Percentiles rank a stretch among this genome's conserved stretches.
Conservation (phyloP, 2,888 invertebrate genomes). For the Tetrapedia diversipes region DNA sequence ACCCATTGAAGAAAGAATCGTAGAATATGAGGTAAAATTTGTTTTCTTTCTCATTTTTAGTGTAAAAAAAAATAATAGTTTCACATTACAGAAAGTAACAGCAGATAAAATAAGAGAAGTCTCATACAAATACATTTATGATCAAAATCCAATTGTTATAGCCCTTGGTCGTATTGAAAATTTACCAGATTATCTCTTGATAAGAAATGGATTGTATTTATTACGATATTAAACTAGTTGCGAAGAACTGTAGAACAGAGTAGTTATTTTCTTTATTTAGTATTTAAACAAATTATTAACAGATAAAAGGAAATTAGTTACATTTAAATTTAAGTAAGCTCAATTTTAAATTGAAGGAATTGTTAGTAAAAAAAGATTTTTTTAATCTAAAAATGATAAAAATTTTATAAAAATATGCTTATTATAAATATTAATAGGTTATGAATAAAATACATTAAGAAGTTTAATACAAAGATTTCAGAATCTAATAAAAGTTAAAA, state of each 20-base stretch:
- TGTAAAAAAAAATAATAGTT: neutral
- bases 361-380: too few species aligned
- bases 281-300: neutral
- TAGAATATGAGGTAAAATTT: conserved; percentile 62
- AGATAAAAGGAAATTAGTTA: too few species aligned
- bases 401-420: too few species aligned
- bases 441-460: too few species aligned
- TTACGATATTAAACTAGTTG: conserved; percentile 40
- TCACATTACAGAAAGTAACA: conserved; percentile 42
- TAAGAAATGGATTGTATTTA: conserved; percentile 47
- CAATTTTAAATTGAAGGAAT: too few species aligned
- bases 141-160: conserved; percentile 82
- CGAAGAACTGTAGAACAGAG: neutral
- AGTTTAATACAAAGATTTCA: too few species aligned
- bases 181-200: conserved; percentile 80
- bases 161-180: conserved; percentile 83
- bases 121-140: conserved; percentile 80
- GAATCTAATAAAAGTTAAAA: neutral
- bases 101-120: conserved; percentile 60
- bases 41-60: neutral
- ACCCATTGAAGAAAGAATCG: conserved; percentile 67
- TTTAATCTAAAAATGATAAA: too few species aligned
- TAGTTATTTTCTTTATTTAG: neutral
- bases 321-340: too few species aligned
- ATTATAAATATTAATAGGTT: too few species aligned